Conservation (phyloP, 2,797 vertebrate genomes). For the Adelosebastes latens region DNA sequence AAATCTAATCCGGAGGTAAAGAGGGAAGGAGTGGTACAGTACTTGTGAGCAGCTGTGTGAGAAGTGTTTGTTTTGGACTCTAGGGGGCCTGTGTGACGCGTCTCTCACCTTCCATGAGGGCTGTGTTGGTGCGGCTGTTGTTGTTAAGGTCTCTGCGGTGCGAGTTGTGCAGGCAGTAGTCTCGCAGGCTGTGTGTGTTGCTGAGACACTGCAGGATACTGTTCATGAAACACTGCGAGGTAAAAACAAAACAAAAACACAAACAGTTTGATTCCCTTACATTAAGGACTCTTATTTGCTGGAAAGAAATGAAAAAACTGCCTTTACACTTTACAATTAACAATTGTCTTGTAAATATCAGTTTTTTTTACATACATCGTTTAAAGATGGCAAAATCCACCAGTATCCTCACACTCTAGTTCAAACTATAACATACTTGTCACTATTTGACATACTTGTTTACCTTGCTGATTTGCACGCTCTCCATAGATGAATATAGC, state of each 20-base stretch:
- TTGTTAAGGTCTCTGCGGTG: constrained; percentile 95
- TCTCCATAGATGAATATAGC: background rate
- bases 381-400: background rate
- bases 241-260: background rate
- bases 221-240: constrained; percentile 97
- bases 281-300: background rate
- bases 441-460: background rate
- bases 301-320: background rate
- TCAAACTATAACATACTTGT: background rate
- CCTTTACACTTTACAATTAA: background rate
- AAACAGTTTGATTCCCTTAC: background rate
- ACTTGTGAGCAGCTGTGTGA: too few relatives aligned
- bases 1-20: background rate
- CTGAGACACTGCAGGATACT: constrained; percentile 99
- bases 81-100: background rate
- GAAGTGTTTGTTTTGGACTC: too few relatives aligned
- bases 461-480: background rate
- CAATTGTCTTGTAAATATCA: background rate
- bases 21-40: background rate
- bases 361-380: background rate
- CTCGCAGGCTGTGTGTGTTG: constrained; percentile 94
- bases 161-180: constrained; percentile 96
- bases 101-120: constrained; percentile 93
- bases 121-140: constrained; percentile 90
- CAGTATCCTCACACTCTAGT: background rate